Evolutionary conservation across 2,113 vertebrate genomes (phyloP).

Genomic region (Pseudois nayaur): DNA sequence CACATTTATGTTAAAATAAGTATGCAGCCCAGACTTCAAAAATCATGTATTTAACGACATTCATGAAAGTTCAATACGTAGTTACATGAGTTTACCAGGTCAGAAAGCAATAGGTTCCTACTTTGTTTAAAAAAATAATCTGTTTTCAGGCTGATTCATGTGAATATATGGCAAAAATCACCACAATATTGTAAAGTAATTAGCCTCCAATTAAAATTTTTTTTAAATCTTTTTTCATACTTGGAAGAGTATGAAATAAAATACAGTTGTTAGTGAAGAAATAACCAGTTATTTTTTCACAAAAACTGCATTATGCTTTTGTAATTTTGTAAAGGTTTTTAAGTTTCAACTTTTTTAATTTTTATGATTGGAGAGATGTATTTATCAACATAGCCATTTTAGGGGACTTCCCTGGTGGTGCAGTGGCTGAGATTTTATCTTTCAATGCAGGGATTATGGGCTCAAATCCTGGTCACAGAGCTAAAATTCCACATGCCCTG

Average conservation of each 20-base stretch:
- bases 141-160: neutral
- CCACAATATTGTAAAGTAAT: neutral
- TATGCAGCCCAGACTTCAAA: neutral
- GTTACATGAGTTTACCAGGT: neutral
- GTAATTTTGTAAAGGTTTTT: neutral
- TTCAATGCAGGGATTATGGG: neutral
- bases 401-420: neutral
- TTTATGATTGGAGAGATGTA: neutral
- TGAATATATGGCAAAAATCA: neutral
- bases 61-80: neutral
- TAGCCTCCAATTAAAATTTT: neutral
- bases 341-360: neutral
- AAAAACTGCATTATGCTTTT: neutral
- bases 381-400: neutral
- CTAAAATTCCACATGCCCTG: neutral
- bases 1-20: neutral
- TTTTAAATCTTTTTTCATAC: neutral
- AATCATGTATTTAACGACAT: neutral
- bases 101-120: neutral
- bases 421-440: neutral
- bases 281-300: neutral
- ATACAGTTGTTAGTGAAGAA: neutral
- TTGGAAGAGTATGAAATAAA: neutral
- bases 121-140: neutral
- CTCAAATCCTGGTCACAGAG: neutral